Base-by-base conservation (phyloP, 2,113 vertebrate genomes). In the Addax nasomaculatus region DNA sequence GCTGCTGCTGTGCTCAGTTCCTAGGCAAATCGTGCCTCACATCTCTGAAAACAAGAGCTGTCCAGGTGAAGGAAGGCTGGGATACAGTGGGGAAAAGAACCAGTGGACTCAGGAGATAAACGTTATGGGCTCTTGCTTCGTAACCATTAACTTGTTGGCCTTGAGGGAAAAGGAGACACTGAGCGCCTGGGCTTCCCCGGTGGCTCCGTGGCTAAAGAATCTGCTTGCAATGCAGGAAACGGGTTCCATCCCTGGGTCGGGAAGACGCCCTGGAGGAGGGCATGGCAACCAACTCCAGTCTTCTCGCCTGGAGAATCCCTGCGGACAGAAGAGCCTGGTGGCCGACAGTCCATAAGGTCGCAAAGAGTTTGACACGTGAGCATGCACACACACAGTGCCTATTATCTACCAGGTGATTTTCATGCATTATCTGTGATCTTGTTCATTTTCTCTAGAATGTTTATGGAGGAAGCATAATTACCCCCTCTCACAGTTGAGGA, bases 311-410 rank as follows among this genome's bases (percentile, higher is more conserved):
- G 70, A 76, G 36, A 43, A 76, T 43, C 39, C 70, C 70, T 25
- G 2, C 0, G 6, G 70, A 76, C 70, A 27, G 70, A 43, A 5
- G 70, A 76, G 70, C 25, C 70, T 76, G 3, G 23, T 21, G 6
- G 39, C 6, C 1, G 0, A 43, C 12, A 76, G 39, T 76, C 36
- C 70, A 7, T 76, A 27, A 43, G 12, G 6, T 76, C 3, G 0
- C 70, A 27, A 23, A 39, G 70, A 76, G 6, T 76, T 43, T 0
- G 6, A 27, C 7, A 27, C 0, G 1, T 0, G 3, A 76, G 70
- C 70, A 15, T 13, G 6, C 70, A 43, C 12, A 15, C 49, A 45
- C 0, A 58, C 30, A 58, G 17, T 43, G 5, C 39, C 45, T 94
- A 4, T 51, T 62, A 29, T n/a, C 17, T 49, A 51, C 36, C 25